Conservation (phyloP, 2,888 invertebrate species). For the Urechis unicinctus region DNA sequence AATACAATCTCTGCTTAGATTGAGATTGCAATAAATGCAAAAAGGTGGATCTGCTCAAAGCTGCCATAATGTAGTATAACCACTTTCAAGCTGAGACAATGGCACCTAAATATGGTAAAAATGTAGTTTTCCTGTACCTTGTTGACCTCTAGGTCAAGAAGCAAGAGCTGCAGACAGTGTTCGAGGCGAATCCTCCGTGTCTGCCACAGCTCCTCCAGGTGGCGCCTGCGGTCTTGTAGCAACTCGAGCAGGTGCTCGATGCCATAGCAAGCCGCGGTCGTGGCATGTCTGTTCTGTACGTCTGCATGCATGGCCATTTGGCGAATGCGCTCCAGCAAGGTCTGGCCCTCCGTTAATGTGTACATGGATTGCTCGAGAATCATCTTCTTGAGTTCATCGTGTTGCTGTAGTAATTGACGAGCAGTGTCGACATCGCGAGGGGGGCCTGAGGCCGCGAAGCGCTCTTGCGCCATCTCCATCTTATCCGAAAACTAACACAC, state of each 20-base stretch:
- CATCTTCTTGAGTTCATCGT: slow-evolving; percentile 61
- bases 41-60: too few relatives aligned
- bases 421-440: slow-evolving; percentile 69
- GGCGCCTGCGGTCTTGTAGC: slow-evolving; percentile 58
- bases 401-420: slow-evolving; percentile 63
- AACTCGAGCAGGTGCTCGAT: slow-evolving; percentile 52
- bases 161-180: slow-evolving; percentile 68
- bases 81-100: too few relatives aligned
- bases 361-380: slow-evolving; percentile 72
- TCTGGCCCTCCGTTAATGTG: slow-evolving; percentile 74
- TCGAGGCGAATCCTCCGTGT: slow-evolving; percentile 69
- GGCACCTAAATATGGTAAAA: too few relatives aligned
- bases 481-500: slow-evolving; percentile 60
- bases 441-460: slow-evolving; percentile 63
- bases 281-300: slow-evolving; percentile 54
- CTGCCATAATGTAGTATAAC: too few relatives aligned
- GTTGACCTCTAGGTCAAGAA: slow-evolving; percentile 67
- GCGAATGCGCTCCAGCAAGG: slow-evolving; percentile 66
- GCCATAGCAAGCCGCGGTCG: slow-evolving; percentile 52
- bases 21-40: too few relatives aligned
- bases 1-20: too few relatives aligned
- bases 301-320: slow-evolving; percentile 70
- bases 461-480: slow-evolving; percentile 64
- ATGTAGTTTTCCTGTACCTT: too few relatives aligned
- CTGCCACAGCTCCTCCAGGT: slow-evolving; percentile 61